phyloP scores from a whole-genome alignment of 2,888 invertebrate genomes.

The Ditylenchus weischeri region DNA sequence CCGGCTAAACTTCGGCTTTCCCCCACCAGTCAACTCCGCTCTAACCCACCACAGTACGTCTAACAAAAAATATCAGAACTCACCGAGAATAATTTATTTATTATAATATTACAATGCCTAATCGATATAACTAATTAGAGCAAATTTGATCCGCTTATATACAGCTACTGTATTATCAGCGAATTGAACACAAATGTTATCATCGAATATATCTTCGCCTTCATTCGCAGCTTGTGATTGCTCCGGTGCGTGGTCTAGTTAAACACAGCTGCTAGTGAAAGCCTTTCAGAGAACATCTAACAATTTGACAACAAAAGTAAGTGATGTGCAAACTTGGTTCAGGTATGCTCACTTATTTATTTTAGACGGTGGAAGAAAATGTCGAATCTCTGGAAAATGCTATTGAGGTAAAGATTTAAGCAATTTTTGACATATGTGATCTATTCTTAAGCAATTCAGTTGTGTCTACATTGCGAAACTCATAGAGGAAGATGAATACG shows the following conservation, averaged over 20 bases:
- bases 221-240: conserved; percentile 6
- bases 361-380: conserved; percentile 11
- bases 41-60: no score
- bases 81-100: no score
- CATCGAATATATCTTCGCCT: no score
- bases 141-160: not conserved
- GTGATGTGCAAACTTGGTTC: not conserved
- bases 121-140: not conserved
- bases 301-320: not conserved
- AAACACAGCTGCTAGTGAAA: conserved; percentile 9
- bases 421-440: no score
- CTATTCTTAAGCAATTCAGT: not conserved
- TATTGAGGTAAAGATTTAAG: no score
- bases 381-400: conserved; percentile 11
- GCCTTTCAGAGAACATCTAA: not conserved
- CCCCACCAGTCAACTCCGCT: no score
- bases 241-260: conserved; percentile 10
- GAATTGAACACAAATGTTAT: no score
- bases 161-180: conserved; percentile 14
- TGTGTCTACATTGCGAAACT: not conserved
- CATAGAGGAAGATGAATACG: conserved; percentile 13
- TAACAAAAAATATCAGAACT: no score
- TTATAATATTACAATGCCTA: no score
- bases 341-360: not conserved
- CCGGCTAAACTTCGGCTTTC: no score